These are phyloP conservation scores for Maniola hyperantus DNA, from an alignment of 2,888 invertebrate species.

Conservation along the genomic window DNA sequence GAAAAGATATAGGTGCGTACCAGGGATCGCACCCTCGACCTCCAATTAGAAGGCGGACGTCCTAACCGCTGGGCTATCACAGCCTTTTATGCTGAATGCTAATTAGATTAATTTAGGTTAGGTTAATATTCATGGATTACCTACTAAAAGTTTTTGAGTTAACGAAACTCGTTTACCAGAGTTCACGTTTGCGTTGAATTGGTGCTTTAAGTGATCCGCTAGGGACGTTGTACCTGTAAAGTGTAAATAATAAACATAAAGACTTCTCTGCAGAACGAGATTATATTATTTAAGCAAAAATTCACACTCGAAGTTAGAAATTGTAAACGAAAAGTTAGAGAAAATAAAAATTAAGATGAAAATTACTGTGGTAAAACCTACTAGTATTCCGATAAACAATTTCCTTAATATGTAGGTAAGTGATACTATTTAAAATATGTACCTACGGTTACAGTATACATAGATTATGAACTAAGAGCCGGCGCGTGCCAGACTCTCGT, in stretches of 20 bases:
- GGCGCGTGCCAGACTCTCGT: too few species aligned
- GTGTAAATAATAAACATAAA: background rate
- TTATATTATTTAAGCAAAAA: background rate
- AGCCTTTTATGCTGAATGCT: too few species aligned
- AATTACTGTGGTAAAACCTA: too few species aligned
- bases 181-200: background rate
- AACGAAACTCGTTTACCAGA: constrained; percentile 4
- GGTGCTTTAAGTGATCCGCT: background rate
- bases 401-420: too few species aligned
- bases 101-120: background rate
- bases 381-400: too few species aligned
- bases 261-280: background rate
- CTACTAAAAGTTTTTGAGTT: constrained; percentile 2
- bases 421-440: too few species aligned
- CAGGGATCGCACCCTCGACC: too few species aligned
- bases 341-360: background rate
- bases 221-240: background rate
- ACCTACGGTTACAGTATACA: too few species aligned
- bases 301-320: background rate
- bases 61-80: too few species aligned
- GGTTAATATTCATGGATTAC: background rate
- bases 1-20: too few species aligned
- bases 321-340: background rate
- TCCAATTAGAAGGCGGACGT: too few species aligned
- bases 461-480: too few species aligned